Base-by-base conservation (phyloP, 2,888 invertebrate genomes). In the Andricus curvator region DNA sequence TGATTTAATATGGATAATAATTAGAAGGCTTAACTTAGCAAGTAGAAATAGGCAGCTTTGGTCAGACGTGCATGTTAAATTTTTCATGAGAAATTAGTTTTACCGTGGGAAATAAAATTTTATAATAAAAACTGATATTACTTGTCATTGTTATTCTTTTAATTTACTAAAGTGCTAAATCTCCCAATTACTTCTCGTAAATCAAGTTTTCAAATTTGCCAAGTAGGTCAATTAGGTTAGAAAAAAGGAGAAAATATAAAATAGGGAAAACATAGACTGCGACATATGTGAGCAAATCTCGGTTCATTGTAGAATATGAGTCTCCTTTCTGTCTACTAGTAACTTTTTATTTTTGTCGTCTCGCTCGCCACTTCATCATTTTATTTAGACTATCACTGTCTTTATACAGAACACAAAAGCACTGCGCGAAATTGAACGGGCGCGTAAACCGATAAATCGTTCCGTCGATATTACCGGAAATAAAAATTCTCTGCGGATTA, bases 381-480 rank as follows among this genome's bases (percentile, higher is more conserved):
- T 6, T 15, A 67, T 33, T 66, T 20, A 33, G 6, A 13, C 37
- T 25, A 37, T 77, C 37, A 15, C 29, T 74, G 44, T 62, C 70
- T 78, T 44, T 29, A n/a, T 60, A 64, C 64, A 76, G 51, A 77
- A 77, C 62, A 70, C 77, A 62, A 68, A 77, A 64, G 76, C 77
- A 68, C 25, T 41, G 78, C 80, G 70, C 80, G 80, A 87, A 87
- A 87, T 86, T 88, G 87, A 87, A 86, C 82, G 84, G 82, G 78
- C 84, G 79, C 80, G 83, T 87, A 86, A 87, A 68, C 83, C 85
- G 84, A 87, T 88, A 86, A 87, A 86, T 88, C 84, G 83, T 82
- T 79, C 81, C 81, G 80, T 82, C 81, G 81, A 83, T 84, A 86
- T 84, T 78, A 79, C 66, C 70, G 83, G 84, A 82, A 86, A 86